Evolutionary conservation across 2,888 invertebrate species (phyloP).

Genomic region (Acanthosepion lycidas): DNA sequence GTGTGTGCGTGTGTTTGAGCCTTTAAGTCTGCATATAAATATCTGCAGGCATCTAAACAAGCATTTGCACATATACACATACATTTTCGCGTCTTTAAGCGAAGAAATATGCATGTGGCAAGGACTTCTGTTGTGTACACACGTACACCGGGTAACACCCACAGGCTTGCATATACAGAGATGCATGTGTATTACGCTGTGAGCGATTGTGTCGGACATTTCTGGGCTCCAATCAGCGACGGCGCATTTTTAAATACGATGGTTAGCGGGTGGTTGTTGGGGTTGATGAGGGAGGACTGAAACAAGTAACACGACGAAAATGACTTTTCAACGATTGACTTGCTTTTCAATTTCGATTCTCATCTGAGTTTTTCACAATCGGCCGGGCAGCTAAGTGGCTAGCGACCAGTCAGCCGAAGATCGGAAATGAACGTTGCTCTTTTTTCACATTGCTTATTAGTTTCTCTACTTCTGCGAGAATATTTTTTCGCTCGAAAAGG

Average conservation of each 20-base stretch:
- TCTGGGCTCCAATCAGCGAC: not conserved
- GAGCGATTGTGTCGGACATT: not conserved
- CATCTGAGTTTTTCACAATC: constrained; percentile 33
- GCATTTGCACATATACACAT: not conserved
- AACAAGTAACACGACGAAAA: constrained; percentile 23
- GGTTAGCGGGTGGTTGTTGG: not conserved
- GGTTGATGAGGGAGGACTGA: not conserved
- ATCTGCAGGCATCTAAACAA: not conserved
- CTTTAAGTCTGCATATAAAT: not conserved
- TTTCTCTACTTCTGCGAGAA: not conserved
- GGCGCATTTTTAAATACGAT: not conserved
- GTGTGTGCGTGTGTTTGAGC: too few species aligned
- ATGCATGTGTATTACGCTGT: not conserved
- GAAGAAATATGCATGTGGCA: not conserved
- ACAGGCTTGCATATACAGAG: not conserved
- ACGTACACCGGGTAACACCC: not conserved
- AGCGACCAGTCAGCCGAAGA: constrained; percentile 12
- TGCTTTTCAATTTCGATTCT: constrained; percentile 33
- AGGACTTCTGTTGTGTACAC: not conserved
- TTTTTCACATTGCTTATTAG: not conserved
- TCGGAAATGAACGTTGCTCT: not conserved
- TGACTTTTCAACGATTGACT: constrained; percentile 33
- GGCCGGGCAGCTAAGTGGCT: not conserved
- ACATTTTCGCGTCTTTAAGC: not conserved
- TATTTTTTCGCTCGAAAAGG: not conserved